phyloP scores from a whole-genome alignment of 2,113 vertebrate species.

The Muntiacus reevesi region DNA sequence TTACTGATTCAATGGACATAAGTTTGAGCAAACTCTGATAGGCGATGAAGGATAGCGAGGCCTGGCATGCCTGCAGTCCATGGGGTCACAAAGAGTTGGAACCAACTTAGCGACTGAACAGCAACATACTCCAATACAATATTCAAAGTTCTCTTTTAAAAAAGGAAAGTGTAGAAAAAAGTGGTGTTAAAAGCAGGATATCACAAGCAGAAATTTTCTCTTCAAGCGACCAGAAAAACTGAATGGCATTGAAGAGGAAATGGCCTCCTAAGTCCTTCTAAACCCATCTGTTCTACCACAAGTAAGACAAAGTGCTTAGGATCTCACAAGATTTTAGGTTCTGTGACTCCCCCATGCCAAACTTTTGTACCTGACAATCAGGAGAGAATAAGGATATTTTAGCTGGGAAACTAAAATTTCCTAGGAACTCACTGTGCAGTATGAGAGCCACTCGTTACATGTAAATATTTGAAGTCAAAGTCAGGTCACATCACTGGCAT shows the following conservation, averaged over 20 bases:
- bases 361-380: not conserved
- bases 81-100: not conserved
- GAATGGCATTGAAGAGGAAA: not conserved
- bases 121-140: not conserved
- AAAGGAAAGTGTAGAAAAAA: not conserved
- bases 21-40: not conserved
- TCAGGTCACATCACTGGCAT: not conserved
- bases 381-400: not conserved
- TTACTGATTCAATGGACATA: not conserved
- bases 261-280: not conserved
- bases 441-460: fast-evolving
- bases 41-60: not conserved
- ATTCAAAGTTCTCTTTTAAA: not conserved
- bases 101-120: not conserved
- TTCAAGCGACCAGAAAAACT: not conserved
- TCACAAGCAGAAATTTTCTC: not conserved
- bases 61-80: not conserved
- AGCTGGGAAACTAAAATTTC: not conserved
- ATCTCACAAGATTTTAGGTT: not conserved
- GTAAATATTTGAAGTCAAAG: not conserved
- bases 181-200: not conserved
- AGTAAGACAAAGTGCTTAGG: not conserved
- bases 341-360: not conserved
- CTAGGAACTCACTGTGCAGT: not conserved
- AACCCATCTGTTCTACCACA: not conserved